Evolutionary conservation across 2,113 vertebrate genomes (phyloP).

Genomic region (Erythrocebus patas): DNA sequence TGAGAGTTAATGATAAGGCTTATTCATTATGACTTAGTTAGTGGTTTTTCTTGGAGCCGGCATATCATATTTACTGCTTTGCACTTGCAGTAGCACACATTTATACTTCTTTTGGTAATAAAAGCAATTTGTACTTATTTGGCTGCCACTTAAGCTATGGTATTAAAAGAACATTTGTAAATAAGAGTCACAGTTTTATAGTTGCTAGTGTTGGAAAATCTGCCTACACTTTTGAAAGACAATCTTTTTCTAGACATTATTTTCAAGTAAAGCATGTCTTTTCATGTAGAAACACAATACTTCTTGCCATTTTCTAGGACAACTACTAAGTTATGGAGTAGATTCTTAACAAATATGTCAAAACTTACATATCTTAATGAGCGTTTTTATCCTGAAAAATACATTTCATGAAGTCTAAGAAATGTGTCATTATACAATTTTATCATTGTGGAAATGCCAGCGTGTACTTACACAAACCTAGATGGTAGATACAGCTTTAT

Average conservation of each 20-base stretch:
- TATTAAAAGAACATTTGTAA: neutral
- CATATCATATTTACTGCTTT: neutral
- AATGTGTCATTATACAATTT: neutral
- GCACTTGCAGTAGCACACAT: neutral
- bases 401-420: neutral
- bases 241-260: neutral
- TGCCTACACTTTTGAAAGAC: neutral
- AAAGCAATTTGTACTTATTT: neutral
- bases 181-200: neutral
- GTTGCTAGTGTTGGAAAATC: neutral
- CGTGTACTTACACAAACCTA: neutral
- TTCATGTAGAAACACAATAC: constrained; percentile 1
- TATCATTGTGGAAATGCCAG: neutral
- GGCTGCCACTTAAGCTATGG: neutral
- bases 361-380: constrained; percentile 30
- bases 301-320: neutral
- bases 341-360: constrained; percentile 12
- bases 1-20: neutral
- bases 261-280: neutral
- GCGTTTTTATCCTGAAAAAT: neutral
- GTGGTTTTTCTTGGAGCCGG: neutral
- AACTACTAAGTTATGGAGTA: constrained; percentile 2
- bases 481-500: neutral
- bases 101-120: neutral
- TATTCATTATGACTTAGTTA: neutral